Evolutionary conservation across 2,797 vertebrate species (phyloP), one percentile per base, ranked within the genome.

Genomic region (Todus mexicanus): DNA sequence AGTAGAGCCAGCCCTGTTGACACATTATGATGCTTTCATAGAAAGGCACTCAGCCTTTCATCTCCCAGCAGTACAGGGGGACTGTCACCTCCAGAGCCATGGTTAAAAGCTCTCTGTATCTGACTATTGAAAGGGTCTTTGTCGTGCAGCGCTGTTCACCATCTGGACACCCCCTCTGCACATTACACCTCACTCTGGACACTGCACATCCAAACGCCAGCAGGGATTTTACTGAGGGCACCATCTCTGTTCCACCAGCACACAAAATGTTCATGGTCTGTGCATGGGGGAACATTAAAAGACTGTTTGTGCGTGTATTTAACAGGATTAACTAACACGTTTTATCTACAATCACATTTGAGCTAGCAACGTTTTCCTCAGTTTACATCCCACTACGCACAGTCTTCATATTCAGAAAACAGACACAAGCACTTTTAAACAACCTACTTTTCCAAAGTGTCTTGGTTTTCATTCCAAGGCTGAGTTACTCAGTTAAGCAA

Each of bases 161-260:
- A 16, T 1, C n/a, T 15, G 26, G 56, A 18, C 40, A 12, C 21
- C 42, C 5, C 29, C 12, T 1, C n/a, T 14, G 27, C 57, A 22
- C 37, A 13, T 26, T 38, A 7, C n/a, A 10, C 23, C 23, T 12
- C 27, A 22, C 51, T 4, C 47, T 8, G 29, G 10, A 2, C 10
- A 5, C 47, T 23, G 33, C 33, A 20, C 31, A 25, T 25, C 33
- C 22, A 7, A 53, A 17, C 0, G 38, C 42, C 68, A 38, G 38
- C n/a, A 7, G 51, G 4, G 61, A 19, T 10, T 15, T n/a, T 4
- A 15, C n/a, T 4, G 2, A 9, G 19, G 1, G 26, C 5, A 1
- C 31, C 16, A 10, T 3, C 25, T 8, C 76, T 77, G 29, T 15
- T 38, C 77, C 29, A 11, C 31, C 23, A 19, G 72, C 3, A 60